Conservation (phyloP, 2,113 vertebrate species). For the Saguinus midas region DNA sequence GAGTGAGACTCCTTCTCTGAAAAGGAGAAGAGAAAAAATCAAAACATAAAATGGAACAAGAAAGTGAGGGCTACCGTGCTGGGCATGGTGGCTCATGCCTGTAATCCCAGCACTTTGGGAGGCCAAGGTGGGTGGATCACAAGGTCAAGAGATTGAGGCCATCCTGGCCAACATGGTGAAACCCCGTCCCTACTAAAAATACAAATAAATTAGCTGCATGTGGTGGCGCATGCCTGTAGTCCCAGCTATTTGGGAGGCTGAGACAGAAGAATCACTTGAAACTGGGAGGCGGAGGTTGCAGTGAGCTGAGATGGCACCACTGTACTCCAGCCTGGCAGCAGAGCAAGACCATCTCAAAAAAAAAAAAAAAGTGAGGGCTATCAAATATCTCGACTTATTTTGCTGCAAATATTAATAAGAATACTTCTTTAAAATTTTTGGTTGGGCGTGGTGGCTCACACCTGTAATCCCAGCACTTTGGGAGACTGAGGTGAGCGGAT, state of each 20-base stretch:
- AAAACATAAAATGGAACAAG: slow-evolving; percentile 30
- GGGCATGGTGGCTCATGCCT: too few species aligned
- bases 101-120: too few species aligned
- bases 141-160: too few species aligned
- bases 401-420: slow-evolving; percentile 5
- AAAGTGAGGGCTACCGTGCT: neutral
- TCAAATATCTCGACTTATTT: slow-evolving; percentile 6
- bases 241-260: neutral
- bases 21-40: neutral
- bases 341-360: too few species aligned
- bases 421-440: neutral
- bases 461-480: too few species aligned
- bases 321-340: too few species aligned
- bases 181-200: neutral
- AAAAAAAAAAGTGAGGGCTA: neutral
- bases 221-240: neutral
- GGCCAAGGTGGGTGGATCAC: too few species aligned
- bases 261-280: neutral
- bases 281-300: neutral
- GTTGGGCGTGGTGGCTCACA: too few species aligned
- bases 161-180: too few species aligned
- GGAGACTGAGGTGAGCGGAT: too few species aligned
- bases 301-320: neutral
- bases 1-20: too few species aligned
- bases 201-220: neutral